Evolutionary conservation across 2,113 vertebrate species (phyloP).

Genomic region (Sula dactylatra): DNA sequence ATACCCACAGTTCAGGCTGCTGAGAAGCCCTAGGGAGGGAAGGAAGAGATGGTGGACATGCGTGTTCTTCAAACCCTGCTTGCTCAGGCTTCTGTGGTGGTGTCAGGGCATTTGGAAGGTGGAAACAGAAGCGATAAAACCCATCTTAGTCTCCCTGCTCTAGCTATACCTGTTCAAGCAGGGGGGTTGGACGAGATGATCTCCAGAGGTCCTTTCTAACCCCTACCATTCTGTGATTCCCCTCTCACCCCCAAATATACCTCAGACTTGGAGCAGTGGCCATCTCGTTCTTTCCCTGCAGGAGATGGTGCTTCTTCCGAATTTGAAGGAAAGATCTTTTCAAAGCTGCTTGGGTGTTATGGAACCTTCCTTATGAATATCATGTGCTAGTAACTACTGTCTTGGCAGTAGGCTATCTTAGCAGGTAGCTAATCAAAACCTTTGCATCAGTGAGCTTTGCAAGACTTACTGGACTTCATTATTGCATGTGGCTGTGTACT

Average conservation of each 20-base stretch:
- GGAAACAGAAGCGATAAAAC: not conserved
- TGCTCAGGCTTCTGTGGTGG: not conserved
- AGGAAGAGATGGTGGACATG: not conserved
- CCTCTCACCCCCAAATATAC: fast-evolving
- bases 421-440: not conserved
- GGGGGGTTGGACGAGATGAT: no score
- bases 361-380: not conserved
- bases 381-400: not conserved
- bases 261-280: not conserved
- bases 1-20: slow-evolving; percentile 65
- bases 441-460: not conserved
- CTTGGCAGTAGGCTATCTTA: not conserved
- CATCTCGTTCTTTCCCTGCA: not conserved
- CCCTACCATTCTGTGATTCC: no score
- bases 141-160: not conserved
- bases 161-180: no score
- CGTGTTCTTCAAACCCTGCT: not conserved
- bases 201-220: no score
- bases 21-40: not conserved
- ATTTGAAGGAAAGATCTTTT: not conserved
- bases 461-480: not conserved
- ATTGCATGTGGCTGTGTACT: not conserved
- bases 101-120: not conserved
- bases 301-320: not conserved
- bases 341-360: not conserved